Conservation (phyloP, 2,797 vertebrate species). For the Xenopus petersii region DNA sequence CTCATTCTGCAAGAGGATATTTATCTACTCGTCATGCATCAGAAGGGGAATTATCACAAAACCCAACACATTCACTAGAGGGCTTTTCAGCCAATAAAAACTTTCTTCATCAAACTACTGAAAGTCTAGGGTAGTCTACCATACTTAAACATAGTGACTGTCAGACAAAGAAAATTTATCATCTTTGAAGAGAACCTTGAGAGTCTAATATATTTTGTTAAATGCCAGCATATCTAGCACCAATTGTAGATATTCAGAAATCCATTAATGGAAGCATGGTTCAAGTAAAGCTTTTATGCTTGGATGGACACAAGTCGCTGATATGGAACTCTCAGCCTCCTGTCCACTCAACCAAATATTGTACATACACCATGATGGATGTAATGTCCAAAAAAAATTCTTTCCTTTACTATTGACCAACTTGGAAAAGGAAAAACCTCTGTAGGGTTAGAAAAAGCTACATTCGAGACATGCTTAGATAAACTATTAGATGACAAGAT, state of each 20-base stretch:
- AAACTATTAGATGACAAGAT: background rate
- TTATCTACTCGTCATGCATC: background rate
- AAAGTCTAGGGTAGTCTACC: background rate
- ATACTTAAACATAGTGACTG: background rate
- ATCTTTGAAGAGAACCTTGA: background rate
- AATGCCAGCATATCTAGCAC: background rate
- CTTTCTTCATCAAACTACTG: too few species aligned
- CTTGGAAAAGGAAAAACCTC: background rate
- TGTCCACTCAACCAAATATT: background rate
- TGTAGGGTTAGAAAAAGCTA: background rate
- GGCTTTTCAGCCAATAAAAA: background rate
- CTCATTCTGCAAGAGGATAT: background rate
- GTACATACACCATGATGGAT: background rate
- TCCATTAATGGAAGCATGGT: background rate
- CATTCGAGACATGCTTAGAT: background rate
- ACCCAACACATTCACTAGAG: background rate
- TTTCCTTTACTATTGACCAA: background rate
- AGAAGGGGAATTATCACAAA: background rate
- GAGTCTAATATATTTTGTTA: background rate
- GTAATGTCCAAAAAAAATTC: background rate
- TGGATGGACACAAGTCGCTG: background rate
- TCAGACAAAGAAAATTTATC: background rate
- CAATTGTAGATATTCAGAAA: background rate
- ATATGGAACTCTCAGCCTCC: background rate
- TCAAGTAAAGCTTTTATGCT: background rate